Evolutionary conservation across 2,888 invertebrate species (phyloP).

Genomic region (Morinoia aosen): DNA sequence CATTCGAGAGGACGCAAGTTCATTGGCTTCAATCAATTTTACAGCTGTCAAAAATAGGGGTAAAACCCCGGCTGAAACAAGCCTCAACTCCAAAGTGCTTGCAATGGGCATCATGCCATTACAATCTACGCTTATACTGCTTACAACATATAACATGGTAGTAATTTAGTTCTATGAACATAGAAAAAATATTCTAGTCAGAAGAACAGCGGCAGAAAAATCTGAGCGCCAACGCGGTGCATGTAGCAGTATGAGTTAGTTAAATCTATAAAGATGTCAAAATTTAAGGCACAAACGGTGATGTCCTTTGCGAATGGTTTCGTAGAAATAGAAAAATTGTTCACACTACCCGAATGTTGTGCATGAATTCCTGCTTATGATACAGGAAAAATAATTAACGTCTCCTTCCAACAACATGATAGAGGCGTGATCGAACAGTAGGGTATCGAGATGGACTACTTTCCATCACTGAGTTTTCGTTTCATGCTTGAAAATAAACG

Average conservation of each 20-base stretch:
- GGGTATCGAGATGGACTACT: too few species aligned
- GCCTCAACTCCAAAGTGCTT: too few species aligned
- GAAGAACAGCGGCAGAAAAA: background rate
- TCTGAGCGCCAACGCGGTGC: background rate
- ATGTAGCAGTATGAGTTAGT: background rate
- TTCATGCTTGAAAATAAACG: conserved; percentile 74
- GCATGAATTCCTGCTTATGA: too few species aligned
- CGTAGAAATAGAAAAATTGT: too few species aligned
- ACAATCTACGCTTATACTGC: background rate
- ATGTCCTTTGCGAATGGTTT: background rate
- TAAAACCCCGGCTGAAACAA: too few species aligned
- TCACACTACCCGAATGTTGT: conserved; percentile 70
- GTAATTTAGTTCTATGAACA: background rate
- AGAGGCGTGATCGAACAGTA: too few species aligned
- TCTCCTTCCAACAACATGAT: conserved; percentile 69
- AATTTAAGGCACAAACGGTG: background rate
- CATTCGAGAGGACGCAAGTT: too few species aligned
- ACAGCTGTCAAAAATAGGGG: too few species aligned
- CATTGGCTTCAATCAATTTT: too few species aligned
- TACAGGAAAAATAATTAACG: too few species aligned
- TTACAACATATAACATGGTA: background rate
- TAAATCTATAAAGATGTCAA: background rate
- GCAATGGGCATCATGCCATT: background rate
- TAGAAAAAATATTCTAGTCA: conserved; percentile 68
- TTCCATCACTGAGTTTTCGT: background rate